Evolutionary conservation across 2,888 invertebrate genomes (phyloP), one percentile per base, ranked within the genome.

Genomic region (Heliconius erato): DNA sequence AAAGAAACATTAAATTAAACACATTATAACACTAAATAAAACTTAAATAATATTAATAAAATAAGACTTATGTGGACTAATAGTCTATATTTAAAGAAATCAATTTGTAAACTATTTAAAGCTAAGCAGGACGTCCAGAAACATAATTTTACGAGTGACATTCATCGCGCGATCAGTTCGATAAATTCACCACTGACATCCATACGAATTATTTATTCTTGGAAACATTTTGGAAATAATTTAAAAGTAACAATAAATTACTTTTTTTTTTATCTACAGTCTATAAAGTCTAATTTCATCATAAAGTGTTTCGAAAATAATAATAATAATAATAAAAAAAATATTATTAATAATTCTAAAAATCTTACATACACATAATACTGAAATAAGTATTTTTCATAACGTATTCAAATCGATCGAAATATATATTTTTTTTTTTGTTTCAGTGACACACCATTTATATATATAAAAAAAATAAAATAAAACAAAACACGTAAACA

Each of bases 241-340:
- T 94, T 92, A 92, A 93, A 93, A 94, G 94, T 94, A 95, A 95
- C 94, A 95, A 95, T 94, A 95, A 94, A 94, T 94, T 95, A 95
- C 94, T 89, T 89, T 54, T 19, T 54, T 19, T 91, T 71, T 88
- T 89, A 91, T 90, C 92, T 94, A 95, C 91, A 94, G 91, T 93
- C 94, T 95, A 94, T 92, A 92, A 92, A 92, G 93, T 94, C 91
- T 91, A 92, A 93, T 92, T 92, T 91, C 90, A 92, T 90, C 90
- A 88, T 91, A 92, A 91, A 91, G 91, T 89, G 88, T 92, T 93
- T 92, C 89, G 91, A 93, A 93, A 93, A 92, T 91, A 92, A 59
- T 26, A 44, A 91, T 49, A 49, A 14, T 49, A 49, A 49, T 49
- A 16, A 40, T 40, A 91, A 91, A 79, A 81, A 91, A 90, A 91